These are phyloP conservation scores for Sphaerophoria taeniata DNA, from an alignment of 2,888 invertebrate species.

Conservation along the genomic window DNA sequence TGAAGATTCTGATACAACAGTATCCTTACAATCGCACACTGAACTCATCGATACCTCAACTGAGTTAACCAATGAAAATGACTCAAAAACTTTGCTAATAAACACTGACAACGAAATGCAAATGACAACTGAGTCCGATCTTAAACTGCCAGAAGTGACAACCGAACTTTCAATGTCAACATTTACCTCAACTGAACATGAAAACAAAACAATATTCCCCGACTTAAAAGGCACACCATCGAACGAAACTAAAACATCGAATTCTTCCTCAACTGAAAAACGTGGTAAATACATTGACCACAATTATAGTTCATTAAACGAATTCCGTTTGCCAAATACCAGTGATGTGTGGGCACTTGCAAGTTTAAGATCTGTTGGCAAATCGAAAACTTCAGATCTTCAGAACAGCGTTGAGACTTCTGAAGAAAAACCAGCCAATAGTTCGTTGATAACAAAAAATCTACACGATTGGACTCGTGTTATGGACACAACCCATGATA, in stretches of 20 bases:
- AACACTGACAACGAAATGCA: neutral
- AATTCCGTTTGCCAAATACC: slow-evolving; percentile 79
- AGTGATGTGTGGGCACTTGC: slow-evolving; percentile 81
- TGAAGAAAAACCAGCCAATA: slow-evolving; percentile 60
- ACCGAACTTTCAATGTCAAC: slow-evolving; percentile 21
- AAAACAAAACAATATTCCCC: slow-evolving; percentile 14
- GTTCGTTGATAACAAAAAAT: slow-evolving; percentile 75
- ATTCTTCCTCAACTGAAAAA: slow-evolving; percentile 76
- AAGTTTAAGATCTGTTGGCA: slow-evolving; percentile 78
- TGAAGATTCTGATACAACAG: slow-evolving; percentile 1
- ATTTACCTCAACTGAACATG: slow-evolving; percentile 11
- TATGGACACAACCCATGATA: slow-evolving; percentile 76
- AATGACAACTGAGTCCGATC: slow-evolving; percentile 6
- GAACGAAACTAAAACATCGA: slow-evolving; percentile 2
- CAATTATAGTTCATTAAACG: slow-evolving; percentile 79
- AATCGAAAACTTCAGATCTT: slow-evolving; percentile 56
- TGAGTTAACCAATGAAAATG: neutral
- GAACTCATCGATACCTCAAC: neutral
- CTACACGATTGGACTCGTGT: slow-evolving; percentile 80
- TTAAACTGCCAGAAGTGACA: slow-evolving; percentile 23
- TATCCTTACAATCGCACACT: neutral
- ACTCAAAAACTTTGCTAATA: slow-evolving; percentile 1
- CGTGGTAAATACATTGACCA: slow-evolving; percentile 80
- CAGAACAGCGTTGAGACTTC: slow-evolving; percentile 63
- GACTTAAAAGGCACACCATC: neutral